A percentile compares a stretch with the other conserved stretches of the same genome.
phyloP scores from a whole-genome alignment of 2,113 vertebrate genomes.

The Corythornis vintsioides region DNA sequence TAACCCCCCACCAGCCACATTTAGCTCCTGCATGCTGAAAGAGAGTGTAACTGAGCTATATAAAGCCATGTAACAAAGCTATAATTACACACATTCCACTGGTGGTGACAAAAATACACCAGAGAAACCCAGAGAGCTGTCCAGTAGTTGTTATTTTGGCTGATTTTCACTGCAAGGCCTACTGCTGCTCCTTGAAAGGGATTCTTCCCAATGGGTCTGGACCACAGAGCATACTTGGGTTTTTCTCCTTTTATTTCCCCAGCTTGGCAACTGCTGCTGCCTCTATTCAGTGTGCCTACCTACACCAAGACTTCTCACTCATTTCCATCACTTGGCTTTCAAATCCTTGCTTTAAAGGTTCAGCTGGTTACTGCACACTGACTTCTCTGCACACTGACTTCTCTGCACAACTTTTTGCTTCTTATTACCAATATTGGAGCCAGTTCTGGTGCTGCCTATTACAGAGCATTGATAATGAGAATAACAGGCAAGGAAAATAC shows the following conservation, averaged over 20 bases:
- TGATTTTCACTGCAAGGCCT: not conserved
- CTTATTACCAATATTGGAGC: not conserved
- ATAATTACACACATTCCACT: not conserved
- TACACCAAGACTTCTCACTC: not conserved
- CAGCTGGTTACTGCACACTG: not conserved
- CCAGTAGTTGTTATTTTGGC: not conserved
- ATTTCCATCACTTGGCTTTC: not conserved
- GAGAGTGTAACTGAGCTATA: not conserved
- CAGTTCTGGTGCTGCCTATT: not conserved
- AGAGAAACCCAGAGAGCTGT: not conserved
- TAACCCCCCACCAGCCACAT: not conserved
- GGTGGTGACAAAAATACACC: not conserved
- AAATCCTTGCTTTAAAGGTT: not conserved
- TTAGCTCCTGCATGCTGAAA: not conserved
- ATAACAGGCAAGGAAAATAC: not conserved
- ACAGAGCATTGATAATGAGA: accelerated
- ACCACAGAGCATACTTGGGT: not conserved
- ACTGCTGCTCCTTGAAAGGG: not conserved
- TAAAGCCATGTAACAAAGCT: not conserved
- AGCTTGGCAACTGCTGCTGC: not conserved
- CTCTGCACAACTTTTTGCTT: not conserved
- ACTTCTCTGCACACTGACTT: not conserved
- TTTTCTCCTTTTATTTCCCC: not conserved
- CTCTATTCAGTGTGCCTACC: not conserved
- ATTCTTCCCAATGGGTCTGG: not conserved